Base-by-base conservation (phyloP, 2,888 invertebrate species). In the Acanthosepion pharaonis region DNA sequence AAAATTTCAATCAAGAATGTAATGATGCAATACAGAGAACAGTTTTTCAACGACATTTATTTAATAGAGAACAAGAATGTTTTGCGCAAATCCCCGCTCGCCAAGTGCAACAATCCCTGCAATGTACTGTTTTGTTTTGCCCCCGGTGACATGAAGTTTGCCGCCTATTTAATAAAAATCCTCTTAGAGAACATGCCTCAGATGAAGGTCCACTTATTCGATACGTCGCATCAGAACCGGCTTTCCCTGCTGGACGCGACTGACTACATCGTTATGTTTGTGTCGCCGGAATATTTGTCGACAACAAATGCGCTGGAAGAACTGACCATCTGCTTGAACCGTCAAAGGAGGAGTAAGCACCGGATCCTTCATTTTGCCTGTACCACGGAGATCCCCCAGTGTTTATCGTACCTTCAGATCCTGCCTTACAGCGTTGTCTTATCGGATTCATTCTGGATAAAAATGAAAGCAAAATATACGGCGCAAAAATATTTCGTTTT, bases 231-330 rank as follows among this genome's bases (percentile, higher is more conserved):
- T n/a, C 94, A 95, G 48, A 94, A 95, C n/a, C 94, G 96, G n/a
- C 92, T 96, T 23, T 94, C 94, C 23, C 95, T 95, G 42, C 95
- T 97, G 28, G 96, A 97, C 93, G 95, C 95, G 20, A 96, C 97
- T 8, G 95, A 95, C 78, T 95, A 96, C 91, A 95, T 97, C 33
- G 96, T 97, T 8, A 94, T 96, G 42, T 95, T 97, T 53, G 94
- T 97, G 20, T 97, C 97, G 0, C 95, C 96, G 28, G 96, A 96
- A 28, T 97, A 96, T 93, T 91, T 96, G 8, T 93, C 95, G n/a
- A 96, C 96, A 20, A 94, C 95, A 25, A 95, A 96, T 92, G 96
- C 96, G 25, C 95, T 96, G 94, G 96, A 97, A 64, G 96, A 97
- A 94, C 96, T 97, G 8, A 96, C 96, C 94, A 95, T 96, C 5